Conservation (phyloP, 2,797 vertebrate species). For the Phoxinus dragarum region DNA sequence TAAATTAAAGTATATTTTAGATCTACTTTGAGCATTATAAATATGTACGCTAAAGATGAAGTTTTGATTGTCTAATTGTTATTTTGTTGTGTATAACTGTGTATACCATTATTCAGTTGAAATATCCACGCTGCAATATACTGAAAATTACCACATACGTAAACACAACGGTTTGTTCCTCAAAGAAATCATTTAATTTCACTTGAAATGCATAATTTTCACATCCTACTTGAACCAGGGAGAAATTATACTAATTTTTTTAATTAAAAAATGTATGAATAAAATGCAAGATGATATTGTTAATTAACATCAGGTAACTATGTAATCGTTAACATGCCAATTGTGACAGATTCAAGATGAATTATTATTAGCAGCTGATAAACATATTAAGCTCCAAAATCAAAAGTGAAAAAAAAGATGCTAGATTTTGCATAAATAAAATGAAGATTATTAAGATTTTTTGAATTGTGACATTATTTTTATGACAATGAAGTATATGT, state of each 20-base stretch:
- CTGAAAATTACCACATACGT: neutral
- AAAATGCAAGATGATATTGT: neutral
- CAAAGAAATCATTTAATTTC: neutral
- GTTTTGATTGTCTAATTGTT: conserved; percentile 29
- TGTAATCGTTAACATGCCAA: neutral
- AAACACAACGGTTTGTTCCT: neutral
- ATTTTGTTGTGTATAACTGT: conserved; percentile 36
- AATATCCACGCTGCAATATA: neutral
- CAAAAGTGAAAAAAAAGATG: neutral
- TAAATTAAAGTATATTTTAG: conserved; percentile 3
- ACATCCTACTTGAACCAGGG: neutral
- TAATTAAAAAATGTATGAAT: neutral
- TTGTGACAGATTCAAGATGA: neutral
- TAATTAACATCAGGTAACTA: neutral
- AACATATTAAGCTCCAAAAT: neutral
- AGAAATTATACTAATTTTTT: neutral
- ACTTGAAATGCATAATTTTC: neutral
- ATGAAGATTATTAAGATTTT: neutral
- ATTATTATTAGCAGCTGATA: neutral
- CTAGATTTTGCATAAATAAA: neutral
- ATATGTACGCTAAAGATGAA: conserved; percentile 26
- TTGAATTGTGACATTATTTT: conserved; percentile 6
- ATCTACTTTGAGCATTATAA: conserved; percentile 31
- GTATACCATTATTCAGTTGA: conserved; percentile 15
- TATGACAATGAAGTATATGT: neutral